Evolutionary conservation across 2,797 vertebrate genomes (phyloP), one percentile per base, ranked within the genome.

Genomic region (Lacerta agilis): DNA sequence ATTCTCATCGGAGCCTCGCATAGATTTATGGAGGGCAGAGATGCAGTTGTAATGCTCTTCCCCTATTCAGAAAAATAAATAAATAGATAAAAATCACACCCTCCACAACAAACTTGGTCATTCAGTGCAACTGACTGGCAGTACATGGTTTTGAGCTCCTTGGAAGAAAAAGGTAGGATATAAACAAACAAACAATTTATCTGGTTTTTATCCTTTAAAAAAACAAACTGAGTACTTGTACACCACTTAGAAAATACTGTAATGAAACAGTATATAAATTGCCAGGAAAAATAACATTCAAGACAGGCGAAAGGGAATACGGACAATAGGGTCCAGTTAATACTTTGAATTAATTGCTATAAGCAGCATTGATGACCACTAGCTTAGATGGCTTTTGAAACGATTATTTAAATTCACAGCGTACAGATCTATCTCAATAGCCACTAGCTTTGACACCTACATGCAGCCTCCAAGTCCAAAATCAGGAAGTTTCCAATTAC

Each of bases 11-110:
- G 98, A 99, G 92, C 99, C 99, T 89, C 99, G 97, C 98, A 99
- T 98, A 0, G 99, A 99, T 95, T 99, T 99, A 90, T 99, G 99
- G 38, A 99, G 95, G 0, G 99, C 99, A 5, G 99, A 99, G 95
- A 99, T 99, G 92, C 98, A 98, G 96, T 99, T 99, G 95, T 98
- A 99, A 95, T 99, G 99, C 83, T 99, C 99, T 89, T 99, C 99
- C 75, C 87, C 89, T 91, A 0, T 92, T 94, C 3, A 91, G 33
- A 75, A 79, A 20, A 72, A 38, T 36, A 73, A 73, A 4, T 36
- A 18, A n/a, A 71, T 10, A 71, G 27, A 71, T 73, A 17, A 33
- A 33, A 17, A 73, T 33, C 1, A 2, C 58, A 82, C 18, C 15
- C 3, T 33, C 18, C 36, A 75, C 64, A 86, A 75, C 6, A 36